phyloP scores from a whole-genome alignment of 2,888 invertebrate species.

The Tineola bisselliella region DNA sequence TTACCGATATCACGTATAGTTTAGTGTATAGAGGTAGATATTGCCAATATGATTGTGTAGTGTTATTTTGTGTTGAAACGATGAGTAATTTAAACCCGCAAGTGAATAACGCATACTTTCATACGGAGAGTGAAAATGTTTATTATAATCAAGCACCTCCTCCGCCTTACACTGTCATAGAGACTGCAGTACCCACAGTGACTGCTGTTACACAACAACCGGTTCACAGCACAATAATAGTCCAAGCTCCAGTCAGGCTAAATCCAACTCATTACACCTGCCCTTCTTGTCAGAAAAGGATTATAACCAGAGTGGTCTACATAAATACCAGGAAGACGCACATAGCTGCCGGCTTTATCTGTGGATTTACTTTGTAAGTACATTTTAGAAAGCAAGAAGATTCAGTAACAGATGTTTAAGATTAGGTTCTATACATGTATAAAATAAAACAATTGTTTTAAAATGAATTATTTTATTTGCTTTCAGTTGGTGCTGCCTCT shows the following conservation, averaged over 20 bases:
- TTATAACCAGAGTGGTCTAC: slow-evolving; percentile 43
- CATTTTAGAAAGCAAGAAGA: not conserved
- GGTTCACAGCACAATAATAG: slow-evolving; percentile 36
- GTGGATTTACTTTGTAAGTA: slow-evolving; percentile 51
- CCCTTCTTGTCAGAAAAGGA: slow-evolving; percentile 37
- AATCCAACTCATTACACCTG: slow-evolving; percentile 38
- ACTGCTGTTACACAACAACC: slow-evolving; percentile 23
- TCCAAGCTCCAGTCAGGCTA: slow-evolving; percentile 33
- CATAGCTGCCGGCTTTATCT: slow-evolving; percentile 52
- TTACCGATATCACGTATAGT: not conserved
- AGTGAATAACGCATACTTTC: slow-evolving; percentile 19
- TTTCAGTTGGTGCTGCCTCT: slow-evolving; percentile 52
- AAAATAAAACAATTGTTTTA: not conserved
- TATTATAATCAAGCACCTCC: slow-evolving; percentile 33
- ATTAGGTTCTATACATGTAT: too few relatives aligned
- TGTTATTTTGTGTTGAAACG: slow-evolving; percentile 3
- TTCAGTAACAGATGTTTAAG: not conserved
- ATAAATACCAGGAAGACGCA: slow-evolving; percentile 50
- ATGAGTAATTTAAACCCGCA: slow-evolving; percentile 8
- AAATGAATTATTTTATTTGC: not conserved
- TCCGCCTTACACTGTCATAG: slow-evolving; percentile 37
- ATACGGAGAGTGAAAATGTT: slow-evolving; percentile 24
- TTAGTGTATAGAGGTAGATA: not conserved
- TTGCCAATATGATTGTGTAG: slow-evolving; percentile 14
- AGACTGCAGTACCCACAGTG: slow-evolving; percentile 17